Evolutionary conservation across 2,797 vertebrate species (phyloP).

Genomic region (Sphenopsis melanotis): DNA sequence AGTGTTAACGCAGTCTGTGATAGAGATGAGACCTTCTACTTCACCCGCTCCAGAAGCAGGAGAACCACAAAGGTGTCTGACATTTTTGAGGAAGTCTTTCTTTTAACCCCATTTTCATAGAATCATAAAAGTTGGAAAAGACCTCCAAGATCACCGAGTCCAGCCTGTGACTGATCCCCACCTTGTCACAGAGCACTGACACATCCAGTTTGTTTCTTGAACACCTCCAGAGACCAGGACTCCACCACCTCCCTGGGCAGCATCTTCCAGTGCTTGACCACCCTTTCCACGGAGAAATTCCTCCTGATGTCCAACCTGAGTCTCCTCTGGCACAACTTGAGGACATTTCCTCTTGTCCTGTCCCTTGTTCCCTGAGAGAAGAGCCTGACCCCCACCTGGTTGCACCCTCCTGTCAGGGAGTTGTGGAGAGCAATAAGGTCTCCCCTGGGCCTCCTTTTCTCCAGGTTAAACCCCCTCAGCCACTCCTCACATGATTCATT

Average conservation of each 20-base stretch:
- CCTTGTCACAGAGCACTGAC: neutral
- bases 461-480: neutral
- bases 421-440: neutral
- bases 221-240: neutral
- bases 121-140: neutral
- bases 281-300: neutral
- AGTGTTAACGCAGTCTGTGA: fast-evolving
- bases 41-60: fast-evolving
- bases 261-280: fast-evolving
- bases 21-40: neutral
- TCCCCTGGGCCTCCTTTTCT: neutral
- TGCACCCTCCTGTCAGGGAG: neutral
- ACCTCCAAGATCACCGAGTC: fast-evolving
- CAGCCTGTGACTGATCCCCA: neutral
- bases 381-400: neutral
- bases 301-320: neutral
- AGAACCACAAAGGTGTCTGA: neutral
- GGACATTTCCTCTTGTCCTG: neutral
- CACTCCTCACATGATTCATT: neutral
- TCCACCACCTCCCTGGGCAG: neutral
- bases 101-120: neutral
- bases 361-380: neutral
- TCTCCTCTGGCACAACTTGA: neutral
- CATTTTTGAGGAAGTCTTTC: neutral
- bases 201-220: neutral